Evolutionary conservation across 2,113 vertebrate species (phyloP), one percentile per base, ranked within the genome.

Genomic region (Pseudorasbora parva): DNA sequence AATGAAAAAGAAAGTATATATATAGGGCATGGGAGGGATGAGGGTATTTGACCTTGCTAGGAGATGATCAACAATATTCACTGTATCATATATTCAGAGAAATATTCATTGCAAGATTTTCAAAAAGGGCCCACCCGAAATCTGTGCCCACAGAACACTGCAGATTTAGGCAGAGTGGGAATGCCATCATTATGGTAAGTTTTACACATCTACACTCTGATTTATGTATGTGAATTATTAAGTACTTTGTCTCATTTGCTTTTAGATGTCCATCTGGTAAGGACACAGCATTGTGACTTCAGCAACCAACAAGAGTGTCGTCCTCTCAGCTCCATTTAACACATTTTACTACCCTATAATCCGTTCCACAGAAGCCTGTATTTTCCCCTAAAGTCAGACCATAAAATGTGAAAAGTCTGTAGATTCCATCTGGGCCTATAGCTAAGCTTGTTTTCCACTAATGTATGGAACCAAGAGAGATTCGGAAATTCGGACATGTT

Each of bases 241-340:
- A 74, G 27, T 15, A 75, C 30, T 75, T 21, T 41, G 21, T 6
- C 30, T 23, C 33, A 77, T 45, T 25, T 62, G 14, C 37, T 78
- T 72, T 72, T 41, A 72, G 68, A 72, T 23, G 41, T 47, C 68
- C n/a, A 11, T 72, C 68, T 72, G 68, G 72, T 30, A 30, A 51
- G 72, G 23, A 51, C 43, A 74, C 43, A 19, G 25, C 19, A 47
- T 74, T 49, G 19, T 66, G 59, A 25, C 60, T 79, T 66, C 6
- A 21, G 41, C 21, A 30, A 66, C 8, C 43, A 79, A 66, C 23
- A 79, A 79, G 6, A 49, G 25, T 47, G 43, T 43, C 21, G 33
- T 78, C 41, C 56, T 62, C 41, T 60, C 76, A 62, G n/a, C 59
- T 79, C 25, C 23, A 45, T 79, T 17, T 79, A 64, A 8, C 59